Evolutionary conservation across 2,797 vertebrate species (phyloP), one percentile per base, ranked within the genome.

Genomic region (Leptodactylus fallax): DNA sequence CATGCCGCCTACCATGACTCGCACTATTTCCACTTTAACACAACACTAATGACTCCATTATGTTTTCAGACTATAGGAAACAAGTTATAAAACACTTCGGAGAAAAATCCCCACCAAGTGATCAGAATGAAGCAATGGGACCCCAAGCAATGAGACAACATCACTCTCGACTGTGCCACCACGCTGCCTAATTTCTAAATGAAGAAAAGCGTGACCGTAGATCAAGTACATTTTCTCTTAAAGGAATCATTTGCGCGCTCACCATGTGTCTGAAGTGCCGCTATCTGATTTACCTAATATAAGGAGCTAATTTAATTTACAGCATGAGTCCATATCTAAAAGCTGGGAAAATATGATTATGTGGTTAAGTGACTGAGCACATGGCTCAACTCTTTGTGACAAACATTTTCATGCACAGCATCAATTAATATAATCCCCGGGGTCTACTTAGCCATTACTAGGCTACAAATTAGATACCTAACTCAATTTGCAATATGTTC

Each of bases 291-390:
- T 86, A 78, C 83, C 71, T 78, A 82, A 83, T 79, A 76, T 47
- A 83, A 69, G 81, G 36, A 65, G 11, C 71, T 89, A 85, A 89
- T 89, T 89, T 81, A 79, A 87, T 87, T 86, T 86, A 61, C 80
- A 86, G 85, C 74, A 79, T 86, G 74, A 83, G 80, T 71, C 85
- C 80, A 86, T 71, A 86, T 49, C 85, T 82, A 89, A 86, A 87
- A 60, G 88, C 88, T 83, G 79, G 85, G 69, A 86, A 80, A 89
- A 87, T 86, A 83, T 82, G 85, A 89, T 89, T 89, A 89, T 83
- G 81, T 72, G 55, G 74, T 63, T 89, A 89, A 89, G 63, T 89
- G 88, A 86, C 78, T 86, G 79, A 89, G 79, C 79, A 79, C 84
- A 86, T 83, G 79, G 47, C 85, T 74, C 72, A 83, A 89, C 74